phyloP scores from a whole-genome alignment of 2,888 invertebrate genomes.

The Dermolepida albohirtum region DNA sequence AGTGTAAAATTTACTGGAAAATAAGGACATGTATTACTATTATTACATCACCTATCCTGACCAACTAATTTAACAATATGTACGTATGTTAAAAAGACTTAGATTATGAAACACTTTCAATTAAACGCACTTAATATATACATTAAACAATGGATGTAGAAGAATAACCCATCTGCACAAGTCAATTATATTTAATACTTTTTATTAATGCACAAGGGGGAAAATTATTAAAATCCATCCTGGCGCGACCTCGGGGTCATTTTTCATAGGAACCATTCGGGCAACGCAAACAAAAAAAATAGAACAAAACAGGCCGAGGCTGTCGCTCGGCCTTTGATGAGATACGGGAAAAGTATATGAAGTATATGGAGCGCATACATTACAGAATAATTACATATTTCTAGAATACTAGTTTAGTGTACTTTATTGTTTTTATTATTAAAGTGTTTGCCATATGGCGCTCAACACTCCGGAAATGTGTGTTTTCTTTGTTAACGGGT shows the following conservation, averaged over 20 bases:
- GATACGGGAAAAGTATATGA: background rate
- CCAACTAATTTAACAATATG: too few species aligned
- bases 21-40: too few species aligned
- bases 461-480: too few species aligned
- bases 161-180: conserved; percentile 5
- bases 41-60: too few species aligned
- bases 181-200: conserved; percentile 26
- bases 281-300: background rate
- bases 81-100: background rate
- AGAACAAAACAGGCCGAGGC: background rate
- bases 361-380: background rate
- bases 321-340: background rate
- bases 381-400: too few species aligned
- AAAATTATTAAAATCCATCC: conserved; percentile 27
- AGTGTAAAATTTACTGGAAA: too few species aligned
- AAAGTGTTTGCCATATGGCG: too few species aligned
- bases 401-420: too few species aligned
- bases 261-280: conserved; percentile 1
- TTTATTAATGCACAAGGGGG: conserved; percentile 25
- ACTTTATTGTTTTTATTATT: too few species aligned
- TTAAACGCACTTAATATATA: background rate
- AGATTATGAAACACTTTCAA: background rate
- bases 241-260: conserved; percentile 17
- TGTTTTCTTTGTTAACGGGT: too few species aligned
- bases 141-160: background rate